Conservation (phyloP, 1,140 invertebrate genomes). For the Pseudomyrmex dendroicus region DNA sequence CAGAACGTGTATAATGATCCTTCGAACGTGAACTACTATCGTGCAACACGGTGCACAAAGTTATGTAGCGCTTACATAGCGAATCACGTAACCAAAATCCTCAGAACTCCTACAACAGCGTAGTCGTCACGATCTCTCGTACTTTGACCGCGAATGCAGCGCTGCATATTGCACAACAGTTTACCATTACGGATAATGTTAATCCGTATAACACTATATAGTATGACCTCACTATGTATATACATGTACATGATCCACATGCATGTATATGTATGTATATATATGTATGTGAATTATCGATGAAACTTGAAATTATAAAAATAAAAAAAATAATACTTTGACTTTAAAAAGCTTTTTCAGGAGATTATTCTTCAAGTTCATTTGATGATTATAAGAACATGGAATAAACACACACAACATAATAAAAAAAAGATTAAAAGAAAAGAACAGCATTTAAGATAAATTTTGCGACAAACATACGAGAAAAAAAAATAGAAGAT, state of each 20-base stretch:
- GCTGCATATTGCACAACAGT: conserved; percentile 19
- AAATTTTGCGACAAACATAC: background rate
- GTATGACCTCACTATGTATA: background rate
- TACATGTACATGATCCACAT: background rate
- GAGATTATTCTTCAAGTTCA: background rate
- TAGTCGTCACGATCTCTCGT: conserved; percentile 45
- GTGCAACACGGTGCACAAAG: conserved; percentile 16
- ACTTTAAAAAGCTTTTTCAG: no score
- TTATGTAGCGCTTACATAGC: conserved; percentile 35
- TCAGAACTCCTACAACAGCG: conserved; percentile 20
- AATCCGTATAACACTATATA: conserved; percentile 17
- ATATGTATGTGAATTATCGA: no score
- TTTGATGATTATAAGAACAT: background rate
- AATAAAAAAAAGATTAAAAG: background rate
- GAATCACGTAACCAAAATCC: conserved; percentile 47
- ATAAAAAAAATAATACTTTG: no score
- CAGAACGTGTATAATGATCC: conserved; percentile 20
- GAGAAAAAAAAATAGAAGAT: conserved; percentile 1
- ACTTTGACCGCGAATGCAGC: conserved; percentile 31
- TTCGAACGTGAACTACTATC: conserved; percentile 10
- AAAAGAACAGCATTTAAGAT: background rate
- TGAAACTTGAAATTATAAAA: no score
- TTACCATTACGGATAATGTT: conserved; percentile 44
- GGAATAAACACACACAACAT: no score
- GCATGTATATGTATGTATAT: no score